Evolutionary conservation across 1,140 invertebrate genomes (phyloP).

Genomic region (Bombyx mori): ASM3026992v2 NC_085119.1:14694001-14694500

Average conservation of each 20-base stretch:
- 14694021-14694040: too few relatives aligned
- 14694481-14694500: too few relatives aligned
- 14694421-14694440: too few relatives aligned
- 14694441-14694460: too few relatives aligned
- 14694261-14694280: slow-evolving; percentile 55
- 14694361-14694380: neutral
- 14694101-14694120: too few relatives aligned
- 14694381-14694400: too few relatives aligned
- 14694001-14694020: too few relatives aligned
- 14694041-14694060: too few relatives aligned
- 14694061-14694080: too few relatives aligned
- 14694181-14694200: slow-evolving; percentile 50
- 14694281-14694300: slow-evolving; percentile 39
- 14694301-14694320: slow-evolving; percentile 2
- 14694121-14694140: neutral
- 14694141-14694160: neutral
- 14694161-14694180: slow-evolving; percentile 19
- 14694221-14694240: slow-evolving; percentile 26
- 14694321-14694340: slow-evolving; percentile 18
- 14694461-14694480: too few relatives aligned
- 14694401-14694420: too few relatives aligned
- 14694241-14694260: slow-evolving; percentile 54
- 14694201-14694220: slow-evolving; percentile 38
- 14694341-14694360: neutral
- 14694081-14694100: too few relatives aligned